A percentile compares a stretch with the other conserved stretches of the same genome.
Conservation (phyloP, 1,140 invertebrate species). For the Agrilus planipennis region DNA sequence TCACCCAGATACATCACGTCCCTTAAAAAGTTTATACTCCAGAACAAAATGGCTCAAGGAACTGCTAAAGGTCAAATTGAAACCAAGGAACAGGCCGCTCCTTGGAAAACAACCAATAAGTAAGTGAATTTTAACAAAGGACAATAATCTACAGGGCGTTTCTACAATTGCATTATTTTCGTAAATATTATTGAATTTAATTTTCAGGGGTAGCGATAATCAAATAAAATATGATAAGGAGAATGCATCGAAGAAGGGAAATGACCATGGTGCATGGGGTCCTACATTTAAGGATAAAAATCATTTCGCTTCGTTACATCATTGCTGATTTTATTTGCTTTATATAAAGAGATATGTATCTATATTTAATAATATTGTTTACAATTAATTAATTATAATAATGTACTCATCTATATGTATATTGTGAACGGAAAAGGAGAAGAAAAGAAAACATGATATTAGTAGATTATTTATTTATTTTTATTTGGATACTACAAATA, state of each 20-base stretch:
- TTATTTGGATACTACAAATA: too few species aligned
- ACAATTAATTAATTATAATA: too few species aligned
- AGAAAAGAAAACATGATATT: too few species aligned
- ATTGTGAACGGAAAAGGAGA: too few species aligned
- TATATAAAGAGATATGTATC: slow-evolving; percentile 5
- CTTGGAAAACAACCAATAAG: slow-evolving; percentile 1
- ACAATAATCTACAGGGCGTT: not conserved
- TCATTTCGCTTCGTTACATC: slow-evolving; percentile 56
- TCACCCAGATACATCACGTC: slow-evolving; percentile 69
- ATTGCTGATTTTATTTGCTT: slow-evolving; percentile 36
- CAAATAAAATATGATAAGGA: slow-evolving; percentile 26
- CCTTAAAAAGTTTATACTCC: slow-evolving; percentile 40
- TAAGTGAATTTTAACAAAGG: not conserved
- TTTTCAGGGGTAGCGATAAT: slow-evolving; percentile 31
- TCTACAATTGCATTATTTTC: too few species aligned
- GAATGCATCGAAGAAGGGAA: slow-evolving; percentile 25
- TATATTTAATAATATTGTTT: not conserved
- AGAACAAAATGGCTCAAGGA: slow-evolving; percentile 5
- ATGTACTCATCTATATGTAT: too few species aligned
- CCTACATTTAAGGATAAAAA: slow-evolving; percentile 58
- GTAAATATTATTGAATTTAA: slow-evolving; percentile 2
- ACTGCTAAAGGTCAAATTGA: not conserved
- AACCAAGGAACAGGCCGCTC: not conserved
- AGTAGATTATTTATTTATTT: too few species aligned
- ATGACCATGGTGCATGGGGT: slow-evolving; percentile 44